These are phyloP conservation scores for Cirrhinus molitorella DNA, from an alignment of 2,797 vertebrate genomes.

Conservation along the genomic window DNA sequence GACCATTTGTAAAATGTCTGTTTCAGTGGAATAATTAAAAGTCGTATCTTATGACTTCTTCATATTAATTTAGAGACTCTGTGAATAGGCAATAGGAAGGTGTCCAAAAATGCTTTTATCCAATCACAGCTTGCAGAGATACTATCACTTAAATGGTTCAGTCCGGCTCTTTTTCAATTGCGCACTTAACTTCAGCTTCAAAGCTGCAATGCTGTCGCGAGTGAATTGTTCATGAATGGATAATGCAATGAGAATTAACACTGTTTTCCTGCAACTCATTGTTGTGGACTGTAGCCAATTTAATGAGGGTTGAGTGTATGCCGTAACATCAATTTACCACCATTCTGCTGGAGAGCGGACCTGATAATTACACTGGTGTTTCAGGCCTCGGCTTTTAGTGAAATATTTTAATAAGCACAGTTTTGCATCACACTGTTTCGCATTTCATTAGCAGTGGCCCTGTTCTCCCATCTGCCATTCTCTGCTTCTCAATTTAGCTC, in stretches of 20 bases:
- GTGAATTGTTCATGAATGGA: constrained; percentile 56
- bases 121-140: constrained; percentile 18
- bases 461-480: constrained; percentile 64
- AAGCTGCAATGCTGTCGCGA: constrained; percentile 37
- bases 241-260: constrained; percentile 53
- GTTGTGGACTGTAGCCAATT: constrained; percentile 63
- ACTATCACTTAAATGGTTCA: background rate
- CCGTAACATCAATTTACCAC: constrained; percentile 66
- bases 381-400: constrained; percentile 67
- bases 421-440: constrained; percentile 66
- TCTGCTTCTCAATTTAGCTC: constrained; percentile 63
- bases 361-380: constrained; percentile 68
- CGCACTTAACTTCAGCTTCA: constrained; percentile 50
- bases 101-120: constrained; percentile 15
- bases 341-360: constrained; percentile 63
- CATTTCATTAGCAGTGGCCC: constrained; percentile 65
- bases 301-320: constrained; percentile 61
- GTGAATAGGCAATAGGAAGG: constrained; percentile 13
- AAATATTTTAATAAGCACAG: constrained; percentile 69
- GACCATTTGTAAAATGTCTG: background rate
- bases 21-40: constrained; percentile 17
- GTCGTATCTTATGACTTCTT: background rate
- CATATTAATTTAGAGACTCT: constrained; percentile 7
- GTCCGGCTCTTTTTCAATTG: constrained; percentile 37
- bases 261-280: constrained; percentile 55